Base-by-base conservation (phyloP, 2,113 vertebrate species). In the Lota lota region DNA sequence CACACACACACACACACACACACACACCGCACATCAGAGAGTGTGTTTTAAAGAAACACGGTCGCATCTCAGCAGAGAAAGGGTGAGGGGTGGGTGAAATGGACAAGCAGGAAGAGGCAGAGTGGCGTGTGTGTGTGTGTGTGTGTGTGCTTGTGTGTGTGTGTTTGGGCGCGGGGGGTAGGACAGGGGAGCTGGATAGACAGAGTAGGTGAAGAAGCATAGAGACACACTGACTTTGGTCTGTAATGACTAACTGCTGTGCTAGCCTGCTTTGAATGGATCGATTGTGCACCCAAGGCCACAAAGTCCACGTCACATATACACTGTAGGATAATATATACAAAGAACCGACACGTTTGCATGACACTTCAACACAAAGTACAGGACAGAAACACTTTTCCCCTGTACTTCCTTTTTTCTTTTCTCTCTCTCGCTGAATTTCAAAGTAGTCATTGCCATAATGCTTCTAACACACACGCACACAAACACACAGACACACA, bases 31-130 rank as follows among this genome's bases (percentile, higher is more conserved):
- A 63, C 62, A 47, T 24, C 61, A 66, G 61, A 75, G 89, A 90
- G 87, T 87, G 90, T 87, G 90, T 91, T 91, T 91, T 91, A 88
- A 91, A 90, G 88, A 90, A 92, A 67, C 79, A 79, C 90, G 82
- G 90, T 89, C 67, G 83, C 88, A 90, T 93, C 92, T 90, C 90
- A 78, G 75, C 89, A 86, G 88, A 79, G 74, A 75, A 73, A 62
- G 71, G 73, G 69, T 71, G 83, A 81, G 66, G 71, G 67, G 69
- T 59, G 75, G 73, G 68, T 78, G 74, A 70, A 85, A 79, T 79
- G 78, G 83, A 86, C 83, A 78, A 76, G 70, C 70, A 65, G 73
- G 17, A n/a, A 53, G 83, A 68, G 80, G 80, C 20, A 22, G 58
- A 60, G 15, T 1, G 66, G 36, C 6, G 36, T 40, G 36, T 40